Conservation (phyloP, 2,888 invertebrate genomes). For the Geotrupes spiniger region DNA sequence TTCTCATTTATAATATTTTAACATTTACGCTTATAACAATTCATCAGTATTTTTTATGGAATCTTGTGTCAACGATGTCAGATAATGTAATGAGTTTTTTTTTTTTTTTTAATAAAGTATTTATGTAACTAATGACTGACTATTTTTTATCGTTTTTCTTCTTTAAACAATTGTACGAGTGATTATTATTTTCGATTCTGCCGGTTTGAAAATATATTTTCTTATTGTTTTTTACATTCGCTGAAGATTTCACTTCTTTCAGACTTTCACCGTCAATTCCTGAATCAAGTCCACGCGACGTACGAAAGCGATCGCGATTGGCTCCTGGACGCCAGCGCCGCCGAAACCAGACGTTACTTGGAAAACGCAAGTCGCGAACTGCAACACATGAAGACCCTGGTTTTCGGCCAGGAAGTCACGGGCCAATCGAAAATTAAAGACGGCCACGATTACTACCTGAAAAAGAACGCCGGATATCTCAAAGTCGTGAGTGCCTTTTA, state of each 20-base stretch:
- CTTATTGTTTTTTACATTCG: too few species aligned
- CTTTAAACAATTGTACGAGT: too few species aligned
- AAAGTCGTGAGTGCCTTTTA: slow-evolving; percentile 46
- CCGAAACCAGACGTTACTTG: slow-evolving; percentile 54
- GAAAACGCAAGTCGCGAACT: slow-evolving; percentile 48
- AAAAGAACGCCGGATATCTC: slow-evolving; percentile 54
- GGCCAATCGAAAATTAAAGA: slow-evolving; percentile 44
- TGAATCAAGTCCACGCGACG: slow-evolving; percentile 47
- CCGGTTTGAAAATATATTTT: background rate
- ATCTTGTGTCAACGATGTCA: too few species aligned
- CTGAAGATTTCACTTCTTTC: background rate
- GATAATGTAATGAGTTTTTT: too few species aligned
- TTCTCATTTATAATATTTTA: too few species aligned
- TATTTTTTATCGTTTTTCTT: too few species aligned
- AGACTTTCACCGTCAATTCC: slow-evolving; percentile 54
- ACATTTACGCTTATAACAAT: too few species aligned
- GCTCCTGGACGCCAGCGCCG: slow-evolving; percentile 53
- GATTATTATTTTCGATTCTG: too few species aligned
- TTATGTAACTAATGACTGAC: too few species aligned
- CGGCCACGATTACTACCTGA: slow-evolving; percentile 42
- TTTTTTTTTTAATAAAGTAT: too few species aligned
- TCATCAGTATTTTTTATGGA: too few species aligned
- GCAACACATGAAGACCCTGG: slow-evolving; percentile 47
- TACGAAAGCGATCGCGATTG: slow-evolving; percentile 57
- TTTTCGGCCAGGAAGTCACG: slow-evolving; percentile 40